These are phyloP conservation scores for Micromys minutus DNA, from an alignment of 2,113 vertebrate species.

Conservation along the genomic window DNA sequence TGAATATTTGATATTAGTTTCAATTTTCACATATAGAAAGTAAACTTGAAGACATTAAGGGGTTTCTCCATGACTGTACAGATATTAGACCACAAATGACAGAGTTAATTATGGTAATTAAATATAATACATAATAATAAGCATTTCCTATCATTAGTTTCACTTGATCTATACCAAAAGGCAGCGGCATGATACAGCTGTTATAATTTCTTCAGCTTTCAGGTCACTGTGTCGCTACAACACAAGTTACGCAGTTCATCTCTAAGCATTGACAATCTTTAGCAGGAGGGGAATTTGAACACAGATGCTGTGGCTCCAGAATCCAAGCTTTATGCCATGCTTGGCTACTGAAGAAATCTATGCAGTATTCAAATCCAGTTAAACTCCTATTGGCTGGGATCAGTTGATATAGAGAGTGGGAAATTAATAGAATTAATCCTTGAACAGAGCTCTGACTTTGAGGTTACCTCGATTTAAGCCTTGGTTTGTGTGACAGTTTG, in stretches of 20 bases:
- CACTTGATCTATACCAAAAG: neutral
- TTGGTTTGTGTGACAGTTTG: neutral
- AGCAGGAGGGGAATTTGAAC: neutral
- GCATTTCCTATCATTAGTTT: neutral
- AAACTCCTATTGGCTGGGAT: neutral
- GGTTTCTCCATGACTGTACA: neutral
- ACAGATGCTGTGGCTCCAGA: neutral
- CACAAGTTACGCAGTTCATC: neutral
- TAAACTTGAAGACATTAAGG: neutral
- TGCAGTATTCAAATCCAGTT: neutral
- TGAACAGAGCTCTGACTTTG: neutral
- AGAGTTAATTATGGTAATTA: neutral
- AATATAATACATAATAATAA: neutral
- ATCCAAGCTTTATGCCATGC: neutral
- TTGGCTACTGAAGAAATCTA: neutral
- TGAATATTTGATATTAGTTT: neutral
- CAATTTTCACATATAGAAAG: conserved; percentile 16
- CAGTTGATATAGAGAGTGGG: neutral
- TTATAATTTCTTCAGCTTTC: neutral
- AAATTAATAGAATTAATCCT: neutral
- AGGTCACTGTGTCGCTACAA: neutral
- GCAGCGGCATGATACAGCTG: neutral
- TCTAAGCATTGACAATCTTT: neutral
- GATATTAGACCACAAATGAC: neutral
- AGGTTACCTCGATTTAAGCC: neutral